Evolutionary conservation across 35 echinoderm and acorn worm species (phyloP), one percentile per base, ranked within the genome.

Genomic region (Amphiura filiformis): DNA sequence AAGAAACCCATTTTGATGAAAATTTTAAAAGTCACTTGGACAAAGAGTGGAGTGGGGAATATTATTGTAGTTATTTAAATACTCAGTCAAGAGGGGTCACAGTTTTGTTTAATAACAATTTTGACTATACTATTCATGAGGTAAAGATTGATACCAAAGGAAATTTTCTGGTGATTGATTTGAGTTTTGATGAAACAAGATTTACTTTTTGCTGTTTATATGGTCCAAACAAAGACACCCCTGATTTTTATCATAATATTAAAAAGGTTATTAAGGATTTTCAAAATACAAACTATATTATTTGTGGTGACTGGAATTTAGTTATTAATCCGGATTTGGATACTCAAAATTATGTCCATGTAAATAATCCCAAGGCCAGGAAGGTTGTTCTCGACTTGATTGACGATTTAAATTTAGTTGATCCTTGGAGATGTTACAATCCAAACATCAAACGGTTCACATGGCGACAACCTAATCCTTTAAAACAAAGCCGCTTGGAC

Each of bases 241-340:
- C 56, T 39, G 23, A 17, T 78, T 87, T 87, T 52, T 87, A n/a
- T 78, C 31, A 32, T 9, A 26, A 81, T 13, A 47, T 89, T 42
- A 41, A 82, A 41, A 0, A 83, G 2, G 36, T 75, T 37, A 76
- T 83, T 82, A 39, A 11, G 13, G 49, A 89, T n/a, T 83, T 3
- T 39, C 28, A 83, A 31, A 89, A 83, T 40, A 37, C 88, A 1
- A 20, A 83, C 32, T 65, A 37, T 1, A 89, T 82, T 64, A 82
- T 89, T 28, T 83, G 80, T 76, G 80, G 88, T 32, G 88, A 89
- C 70, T 89, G 88, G 80, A 89, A 83, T 89, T 83, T 83, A 28
- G 80, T 89, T 61, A 35, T 82, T 23, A 75, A 89, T 82, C 34
- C 78, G 0, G 26, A 57, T 64, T 32, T 75, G 5, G 88, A 89